Evolutionary conservation across 2,113 vertebrate species (phyloP), one percentile per base, ranked within the genome.

Genomic region (Sarotherodon lohbergeri): DNA sequence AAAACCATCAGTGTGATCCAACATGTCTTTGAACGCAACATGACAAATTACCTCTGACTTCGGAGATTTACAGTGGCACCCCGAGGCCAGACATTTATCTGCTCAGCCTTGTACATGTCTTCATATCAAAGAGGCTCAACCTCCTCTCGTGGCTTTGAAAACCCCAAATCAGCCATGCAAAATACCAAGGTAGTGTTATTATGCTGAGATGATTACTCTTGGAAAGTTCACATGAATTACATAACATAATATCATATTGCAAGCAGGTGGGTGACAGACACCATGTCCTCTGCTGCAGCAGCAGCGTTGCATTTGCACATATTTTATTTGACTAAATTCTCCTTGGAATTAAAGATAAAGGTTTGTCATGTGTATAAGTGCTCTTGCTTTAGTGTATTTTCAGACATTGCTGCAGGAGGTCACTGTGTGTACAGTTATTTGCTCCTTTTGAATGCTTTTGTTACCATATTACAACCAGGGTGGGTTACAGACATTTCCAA

Each of bases 181-280:
- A 80, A 43, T 73, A 24, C 12, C 22, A 34, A 7, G 7, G 5
- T 81, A 9, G 66, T 46, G 54, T 61, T 50, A 80, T 46, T 78
- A 36, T 78, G 46, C 27, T 52, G 17, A 78, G 32, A n/a, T 83
- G 84, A 82, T 80, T 24, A n/a, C 29, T 48, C 57, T 78, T 91
- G 83, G 55, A 91, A 88, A 88, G 80, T 92, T 84, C 55, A 81
- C 32, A 59, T 39, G 19, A 79, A 90, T 91, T 87, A 50, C 88
- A 83, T 88, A 87, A 93, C 54, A 80, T 19, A 57, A 84, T 90
- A 85, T 94, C 90, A 81, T 82, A 86, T 93, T 94, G 73, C 93
- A 87, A 83, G 89, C 89, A 93, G 89, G 82, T 93, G 88, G 82
- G 87, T 82, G 88, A 81, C 88, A 89, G 90, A 82, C 82, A 84